A percentile compares a stretch with the other conserved stretches of the same genome.
Conservation (phyloP, 2,888 invertebrate genomes). For the Melipona beecheii region DNA sequence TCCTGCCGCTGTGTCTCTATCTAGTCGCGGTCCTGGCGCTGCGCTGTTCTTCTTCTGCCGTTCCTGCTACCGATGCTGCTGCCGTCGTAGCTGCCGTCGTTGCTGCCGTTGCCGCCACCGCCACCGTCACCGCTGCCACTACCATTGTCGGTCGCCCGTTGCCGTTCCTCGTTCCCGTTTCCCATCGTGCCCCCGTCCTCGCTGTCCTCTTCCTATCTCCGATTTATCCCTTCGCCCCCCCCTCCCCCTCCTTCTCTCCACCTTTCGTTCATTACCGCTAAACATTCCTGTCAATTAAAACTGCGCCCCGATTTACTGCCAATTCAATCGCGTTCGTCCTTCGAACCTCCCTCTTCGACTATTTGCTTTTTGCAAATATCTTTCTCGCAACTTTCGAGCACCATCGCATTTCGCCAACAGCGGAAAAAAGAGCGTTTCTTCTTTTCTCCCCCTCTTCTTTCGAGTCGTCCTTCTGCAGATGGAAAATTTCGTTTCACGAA, state of each 20-base stretch:
- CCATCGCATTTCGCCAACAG: constrained; percentile 11
- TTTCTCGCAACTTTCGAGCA: neutral
- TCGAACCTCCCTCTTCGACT: constrained; percentile 19
- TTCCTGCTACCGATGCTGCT: constrained; percentile 58
- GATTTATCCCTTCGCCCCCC: constrained; percentile 52
- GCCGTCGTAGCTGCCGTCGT: constrained; percentile 26
- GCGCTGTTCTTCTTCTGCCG: constrained; percentile 69
- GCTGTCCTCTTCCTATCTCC: constrained; percentile 43
- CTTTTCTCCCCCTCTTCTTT: neutral
- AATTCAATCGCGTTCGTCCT: constrained; percentile 36
- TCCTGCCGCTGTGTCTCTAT: constrained; percentile 81
- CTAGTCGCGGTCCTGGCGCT: constrained; percentile 73
- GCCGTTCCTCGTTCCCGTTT: constrained; percentile 18
- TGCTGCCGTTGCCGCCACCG: constrained; percentile 22
- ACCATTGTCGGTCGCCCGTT: constrained; percentile 25
- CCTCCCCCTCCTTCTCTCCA: constrained; percentile 39
- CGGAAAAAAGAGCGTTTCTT: neutral
- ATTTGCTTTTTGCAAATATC: constrained; percentile 19
- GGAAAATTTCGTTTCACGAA: neutral
- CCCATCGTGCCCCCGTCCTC: constrained; percentile 34
- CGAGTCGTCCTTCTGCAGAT: neutral
- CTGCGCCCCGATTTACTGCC: constrained; percentile 79
- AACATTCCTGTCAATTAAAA: constrained; percentile 83
- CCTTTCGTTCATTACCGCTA: constrained; percentile 81
- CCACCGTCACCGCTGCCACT: constrained; percentile 13